A percentile compares a stretch with the other conserved stretches of the same genome.
These are phyloP conservation scores for Cyclargus thomasi DNA, from an alignment of 1,140 invertebrate genomes.

Conservation along the genomic window DNA sequence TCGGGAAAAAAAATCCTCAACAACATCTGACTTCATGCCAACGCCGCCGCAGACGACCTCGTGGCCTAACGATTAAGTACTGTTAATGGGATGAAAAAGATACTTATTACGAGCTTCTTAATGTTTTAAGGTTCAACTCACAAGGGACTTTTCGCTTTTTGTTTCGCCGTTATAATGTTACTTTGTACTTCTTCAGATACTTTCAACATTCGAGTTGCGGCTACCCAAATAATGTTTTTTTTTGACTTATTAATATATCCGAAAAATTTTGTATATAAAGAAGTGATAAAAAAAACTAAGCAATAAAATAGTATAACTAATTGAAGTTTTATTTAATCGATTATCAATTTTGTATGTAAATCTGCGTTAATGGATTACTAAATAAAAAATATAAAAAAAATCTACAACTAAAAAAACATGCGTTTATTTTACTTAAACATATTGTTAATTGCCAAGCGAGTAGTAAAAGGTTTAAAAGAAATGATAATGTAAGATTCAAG, in stretches of 20 bases:
- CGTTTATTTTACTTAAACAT: too few relatives aligned
- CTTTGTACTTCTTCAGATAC: not conserved
- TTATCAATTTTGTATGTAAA: too few relatives aligned
- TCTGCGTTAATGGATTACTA: too few relatives aligned
- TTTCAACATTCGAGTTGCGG: not conserved
- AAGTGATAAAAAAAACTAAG: too few relatives aligned
- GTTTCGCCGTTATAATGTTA: not conserved
- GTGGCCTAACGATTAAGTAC: constrained; percentile 2
- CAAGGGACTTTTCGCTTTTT: constrained; percentile 12
- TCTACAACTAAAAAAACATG: too few relatives aligned
- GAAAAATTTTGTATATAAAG: not conserved
- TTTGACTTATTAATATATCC: not conserved
- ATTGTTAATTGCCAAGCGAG: too few relatives aligned
- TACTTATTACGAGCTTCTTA: constrained; percentile 19
- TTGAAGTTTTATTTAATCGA: too few relatives aligned
- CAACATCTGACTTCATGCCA: not conserved
- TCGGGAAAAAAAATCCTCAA: not conserved
- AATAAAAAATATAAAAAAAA: too few relatives aligned
- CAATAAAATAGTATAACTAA: too few relatives aligned
- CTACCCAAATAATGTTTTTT: not conserved
- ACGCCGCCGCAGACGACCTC: not conserved
- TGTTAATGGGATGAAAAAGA: constrained; percentile 21
- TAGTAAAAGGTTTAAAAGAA: too few relatives aligned
- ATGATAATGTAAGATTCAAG: too few relatives aligned
- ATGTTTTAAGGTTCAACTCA: constrained; percentile 16